These are phyloP conservation scores for Drosophila tsacasi DNA, from an alignment of 1,140 invertebrate genomes.

Conservation along the genomic window DNA sequence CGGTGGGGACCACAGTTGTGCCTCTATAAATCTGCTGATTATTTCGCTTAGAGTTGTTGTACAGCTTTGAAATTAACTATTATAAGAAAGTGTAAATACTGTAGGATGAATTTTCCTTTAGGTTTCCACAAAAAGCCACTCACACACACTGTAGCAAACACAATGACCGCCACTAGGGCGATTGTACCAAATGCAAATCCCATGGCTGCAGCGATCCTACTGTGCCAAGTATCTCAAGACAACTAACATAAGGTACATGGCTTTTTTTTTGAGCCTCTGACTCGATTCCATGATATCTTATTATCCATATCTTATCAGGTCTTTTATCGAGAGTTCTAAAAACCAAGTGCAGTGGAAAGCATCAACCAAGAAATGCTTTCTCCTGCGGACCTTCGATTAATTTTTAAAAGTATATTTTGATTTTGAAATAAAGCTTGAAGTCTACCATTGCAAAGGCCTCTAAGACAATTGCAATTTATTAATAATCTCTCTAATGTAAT, in stretches of 20 bases:
- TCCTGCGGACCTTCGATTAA: not conserved
- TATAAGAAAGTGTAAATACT: no score
- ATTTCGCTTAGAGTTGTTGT: not conserved
- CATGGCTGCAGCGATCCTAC: not conserved
- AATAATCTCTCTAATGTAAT: not conserved
- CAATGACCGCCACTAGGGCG: not conserved
- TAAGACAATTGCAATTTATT: not conserved
- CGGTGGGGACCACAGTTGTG: not conserved
- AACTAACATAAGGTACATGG: not conserved
- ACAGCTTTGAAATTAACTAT: not conserved
- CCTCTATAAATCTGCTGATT: not conserved
- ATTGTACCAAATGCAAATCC: not conserved
- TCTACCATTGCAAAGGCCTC: no score
- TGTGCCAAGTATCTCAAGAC: not conserved
- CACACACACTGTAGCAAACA: not conserved
- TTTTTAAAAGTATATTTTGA: not conserved
- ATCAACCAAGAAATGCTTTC: constrained; percentile 1
- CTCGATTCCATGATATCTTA: not conserved
- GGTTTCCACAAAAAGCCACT: not conserved
- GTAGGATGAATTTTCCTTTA: not conserved
- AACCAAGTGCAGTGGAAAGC: not conserved
- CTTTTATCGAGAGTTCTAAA: not conserved
- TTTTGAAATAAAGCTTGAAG: not conserved
- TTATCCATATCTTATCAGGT: not conserved
- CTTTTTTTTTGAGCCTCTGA: not conserved